A percentile compares a stretch with the other conserved stretches of the same genome.
These are phyloP conservation scores for Coccyzus lansbergi DNA, from an alignment of 2,797 vertebrate genomes.

Conservation along the genomic window DNA sequence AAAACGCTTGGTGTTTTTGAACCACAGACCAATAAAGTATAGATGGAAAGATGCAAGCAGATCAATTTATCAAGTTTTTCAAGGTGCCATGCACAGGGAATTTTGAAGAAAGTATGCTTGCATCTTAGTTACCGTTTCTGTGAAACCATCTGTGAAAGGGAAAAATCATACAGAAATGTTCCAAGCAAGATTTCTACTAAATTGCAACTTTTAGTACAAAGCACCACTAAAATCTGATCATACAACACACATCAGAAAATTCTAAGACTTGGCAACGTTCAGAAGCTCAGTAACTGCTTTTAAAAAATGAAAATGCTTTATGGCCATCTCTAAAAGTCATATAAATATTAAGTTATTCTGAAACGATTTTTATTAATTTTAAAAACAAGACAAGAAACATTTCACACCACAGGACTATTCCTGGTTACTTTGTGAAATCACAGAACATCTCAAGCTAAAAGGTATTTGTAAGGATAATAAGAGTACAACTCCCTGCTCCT, in stretches of 20 bases:
- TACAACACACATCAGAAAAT: accelerated
- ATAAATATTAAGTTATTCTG: background rate
- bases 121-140: background rate
- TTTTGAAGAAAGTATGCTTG: background rate
- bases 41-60: background rate
- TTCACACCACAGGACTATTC: background rate
- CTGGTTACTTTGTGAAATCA: background rate
- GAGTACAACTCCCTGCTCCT: too few species aligned
- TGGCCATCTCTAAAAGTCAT: background rate
- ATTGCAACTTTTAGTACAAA: background rate
- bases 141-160: background rate
- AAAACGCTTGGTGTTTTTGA: background rate
- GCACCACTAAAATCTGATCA: background rate
- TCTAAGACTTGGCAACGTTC: background rate
- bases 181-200: background rate
- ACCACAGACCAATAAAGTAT: background rate
- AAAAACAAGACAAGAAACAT: background rate
- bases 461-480: background rate
- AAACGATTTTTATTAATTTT: background rate
- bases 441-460: background rate
- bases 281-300: background rate
- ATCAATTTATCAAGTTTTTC: background rate
- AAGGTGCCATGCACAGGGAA: background rate
- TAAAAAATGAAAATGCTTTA: background rate
- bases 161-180: background rate